Conservation (phyloP, 2,797 vertebrate genomes). For the Tragopan temminckii region DNA sequence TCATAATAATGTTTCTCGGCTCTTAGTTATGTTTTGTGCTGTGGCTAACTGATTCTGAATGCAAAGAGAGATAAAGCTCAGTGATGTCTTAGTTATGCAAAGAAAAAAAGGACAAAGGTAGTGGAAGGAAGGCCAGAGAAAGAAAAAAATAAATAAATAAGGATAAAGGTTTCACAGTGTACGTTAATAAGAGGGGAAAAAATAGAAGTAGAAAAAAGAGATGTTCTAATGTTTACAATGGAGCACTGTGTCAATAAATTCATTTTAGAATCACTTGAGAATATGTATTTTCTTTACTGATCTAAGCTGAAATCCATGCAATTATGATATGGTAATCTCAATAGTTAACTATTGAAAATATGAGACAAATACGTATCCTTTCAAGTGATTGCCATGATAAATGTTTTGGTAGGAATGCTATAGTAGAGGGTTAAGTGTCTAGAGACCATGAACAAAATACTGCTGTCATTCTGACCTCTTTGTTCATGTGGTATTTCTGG, state of each 20-base stretch:
- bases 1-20: neutral
- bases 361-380: neutral
- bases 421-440: neutral
- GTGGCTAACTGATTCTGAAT: neutral
- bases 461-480: neutral
- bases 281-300: neutral
- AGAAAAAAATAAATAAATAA: neutral
- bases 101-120: neutral
- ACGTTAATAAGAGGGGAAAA: neutral
- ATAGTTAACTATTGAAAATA: neutral
- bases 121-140: neutral
- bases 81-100: neutral
- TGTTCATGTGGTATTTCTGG: neutral
- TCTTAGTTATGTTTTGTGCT: neutral
- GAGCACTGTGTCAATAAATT: neutral
- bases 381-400: neutral
- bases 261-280: neutral
- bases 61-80: neutral
- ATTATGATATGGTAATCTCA: neutral
- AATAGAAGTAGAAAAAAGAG: accelerated
- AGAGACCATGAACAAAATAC: neutral
- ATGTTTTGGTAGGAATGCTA: neutral
- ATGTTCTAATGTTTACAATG: neutral
- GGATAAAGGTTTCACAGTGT: neutral
- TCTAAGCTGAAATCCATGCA: neutral